Evolutionary conservation across 1,140 invertebrate genomes (phyloP).

Genomic region (Penaeus chinensis): DNA sequence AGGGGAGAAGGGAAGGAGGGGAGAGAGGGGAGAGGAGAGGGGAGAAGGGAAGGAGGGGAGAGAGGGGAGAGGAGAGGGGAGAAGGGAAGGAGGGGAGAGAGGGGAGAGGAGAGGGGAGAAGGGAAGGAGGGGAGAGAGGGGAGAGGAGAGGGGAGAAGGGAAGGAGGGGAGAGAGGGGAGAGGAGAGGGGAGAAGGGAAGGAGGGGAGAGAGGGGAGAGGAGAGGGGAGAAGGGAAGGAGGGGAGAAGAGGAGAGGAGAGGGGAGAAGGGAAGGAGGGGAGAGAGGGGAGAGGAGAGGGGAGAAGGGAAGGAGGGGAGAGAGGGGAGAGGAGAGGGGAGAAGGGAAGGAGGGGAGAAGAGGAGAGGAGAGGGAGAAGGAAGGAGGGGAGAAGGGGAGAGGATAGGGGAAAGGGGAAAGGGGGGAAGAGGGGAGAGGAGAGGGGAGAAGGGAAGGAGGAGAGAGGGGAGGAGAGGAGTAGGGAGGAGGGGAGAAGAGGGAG

Average conservation of each 20-base stretch:
- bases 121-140: constrained; percentile 15
- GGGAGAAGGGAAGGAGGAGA: constrained; percentile 8
- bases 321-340: not conserved
- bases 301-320: not conserved
- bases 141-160: constrained; percentile 8
- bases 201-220: constrained; percentile 8
- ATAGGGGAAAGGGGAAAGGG: constrained; percentile 1
- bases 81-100: not conserved
- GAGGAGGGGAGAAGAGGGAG: constrained; percentile 8
- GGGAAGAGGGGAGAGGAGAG: constrained; percentile 8
- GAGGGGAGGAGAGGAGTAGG: constrained; percentile 2
- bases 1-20: constrained; percentile 8
- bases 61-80: not conserved
- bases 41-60: constrained; percentile 8
- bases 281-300: not conserved
- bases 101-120: too few species aligned
- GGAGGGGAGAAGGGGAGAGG: not conserved
- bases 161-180: constrained; percentile 8
- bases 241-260: not conserved
- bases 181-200: constrained; percentile 8
- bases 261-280: not conserved
- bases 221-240: not conserved
- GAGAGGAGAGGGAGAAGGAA: not conserved
- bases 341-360: not conserved
- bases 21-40: constrained; percentile 8